phyloP scores from a whole-genome alignment of 23 tunicate species.

The Halocynthia roretzi region DNA sequence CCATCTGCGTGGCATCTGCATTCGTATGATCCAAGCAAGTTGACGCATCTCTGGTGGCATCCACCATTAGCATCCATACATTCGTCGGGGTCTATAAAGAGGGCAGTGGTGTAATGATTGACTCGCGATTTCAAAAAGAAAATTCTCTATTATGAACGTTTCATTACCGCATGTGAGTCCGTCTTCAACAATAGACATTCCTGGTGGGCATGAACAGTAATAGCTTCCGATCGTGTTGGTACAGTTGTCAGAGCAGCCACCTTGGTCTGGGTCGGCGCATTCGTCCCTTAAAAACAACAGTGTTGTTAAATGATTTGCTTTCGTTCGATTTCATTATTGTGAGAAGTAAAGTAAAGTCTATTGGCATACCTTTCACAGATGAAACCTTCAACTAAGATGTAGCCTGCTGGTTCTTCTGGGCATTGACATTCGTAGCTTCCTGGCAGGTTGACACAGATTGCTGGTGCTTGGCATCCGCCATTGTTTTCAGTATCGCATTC shows the following conservation, averaged over 20 bases:
- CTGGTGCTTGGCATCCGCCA: constrained; percentile 83
- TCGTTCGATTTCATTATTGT: background rate
- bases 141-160: background rate
- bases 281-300: constrained; percentile 47
- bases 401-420: constrained; percentile 75
- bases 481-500: constrained; percentile 53
- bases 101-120: background rate
- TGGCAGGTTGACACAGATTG: constrained; percentile 75
- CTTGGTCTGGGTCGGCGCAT: constrained; percentile 81
- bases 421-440: constrained; percentile 87
- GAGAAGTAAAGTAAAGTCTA: background rate
- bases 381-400: constrained; percentile 60
- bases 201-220: constrained; percentile 77
- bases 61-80: constrained; percentile 67
- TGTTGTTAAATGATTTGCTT: background rate
- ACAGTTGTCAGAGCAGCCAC: constrained; percentile 93
- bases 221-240: constrained; percentile 95
- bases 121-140: background rate
- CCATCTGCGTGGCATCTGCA: constrained; percentile 65
- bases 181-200: constrained; percentile 59
- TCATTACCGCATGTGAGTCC: constrained; percentile 73
- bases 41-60: constrained; percentile 67
- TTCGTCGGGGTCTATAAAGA: constrained; percentile 47
- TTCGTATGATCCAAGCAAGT: constrained; percentile 57
- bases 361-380: constrained; percentile 75